Evolutionary conservation across 2,888 invertebrate species (phyloP).

Genomic region (Cerastoderma edule): DNA sequence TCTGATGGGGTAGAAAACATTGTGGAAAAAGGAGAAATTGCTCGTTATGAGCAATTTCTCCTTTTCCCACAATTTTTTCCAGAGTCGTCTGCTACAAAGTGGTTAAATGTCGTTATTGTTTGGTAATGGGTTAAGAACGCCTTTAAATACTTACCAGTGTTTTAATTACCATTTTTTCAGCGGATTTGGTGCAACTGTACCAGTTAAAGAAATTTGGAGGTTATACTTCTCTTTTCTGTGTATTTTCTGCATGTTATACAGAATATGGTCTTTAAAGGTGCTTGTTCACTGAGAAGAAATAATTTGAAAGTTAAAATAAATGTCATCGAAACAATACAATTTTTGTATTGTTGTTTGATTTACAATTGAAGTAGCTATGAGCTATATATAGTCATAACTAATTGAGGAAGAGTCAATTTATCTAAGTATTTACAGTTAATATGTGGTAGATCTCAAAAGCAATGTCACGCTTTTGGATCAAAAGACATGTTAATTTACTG

Average conservation of each 20-base stretch:
- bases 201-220: conserved; percentile 63
- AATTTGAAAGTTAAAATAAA: too few species aligned
- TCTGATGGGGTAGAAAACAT: not conserved
- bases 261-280: not conserved
- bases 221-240: conserved; percentile 23
- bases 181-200: conserved; percentile 58
- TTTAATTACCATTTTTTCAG: conserved; percentile 46
- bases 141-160: too few species aligned
- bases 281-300: too few species aligned
- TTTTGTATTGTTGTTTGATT: conserved; percentile 13
- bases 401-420: too few species aligned
- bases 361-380: too few species aligned
- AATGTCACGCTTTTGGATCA: too few species aligned
- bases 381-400: too few species aligned
- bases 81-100: conserved; percentile 7
- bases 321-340: too few species aligned
- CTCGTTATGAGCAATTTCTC: conserved; percentile 4
- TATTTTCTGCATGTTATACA: conserved; percentile 27
- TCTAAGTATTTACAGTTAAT: too few species aligned
- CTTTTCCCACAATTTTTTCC: conserved; percentile 18
- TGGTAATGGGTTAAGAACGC: not conserved
- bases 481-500: too few species aligned
- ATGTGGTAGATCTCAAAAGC: too few species aligned
- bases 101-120: not conserved
- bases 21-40: conserved; percentile 7